phyloP scores from a whole-genome alignment of 2,888 invertebrate genomes.

The Uloborus plumipes region DNA sequence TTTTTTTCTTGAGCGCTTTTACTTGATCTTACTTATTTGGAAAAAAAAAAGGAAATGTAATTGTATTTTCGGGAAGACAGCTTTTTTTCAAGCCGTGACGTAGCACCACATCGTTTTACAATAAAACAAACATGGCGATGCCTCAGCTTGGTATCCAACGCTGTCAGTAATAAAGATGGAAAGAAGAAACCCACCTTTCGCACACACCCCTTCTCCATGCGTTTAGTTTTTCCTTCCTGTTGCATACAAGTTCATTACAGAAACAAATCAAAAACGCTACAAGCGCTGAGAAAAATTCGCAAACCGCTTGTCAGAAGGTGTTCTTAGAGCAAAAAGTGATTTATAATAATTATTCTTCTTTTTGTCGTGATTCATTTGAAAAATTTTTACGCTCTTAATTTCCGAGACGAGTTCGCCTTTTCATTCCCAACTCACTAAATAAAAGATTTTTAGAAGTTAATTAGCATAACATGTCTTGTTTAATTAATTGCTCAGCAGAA shows the following conservation, averaged over 20 bases:
- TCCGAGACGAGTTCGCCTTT: conserved; percentile 11
- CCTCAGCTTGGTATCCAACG: background rate
- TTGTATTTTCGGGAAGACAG: too few species aligned
- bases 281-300: conserved; percentile 13
- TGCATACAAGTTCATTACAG: conserved; percentile 23
- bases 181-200: background rate
- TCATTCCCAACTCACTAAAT: conserved; percentile 2
- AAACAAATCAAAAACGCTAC: conserved; percentile 19
- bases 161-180: background rate
- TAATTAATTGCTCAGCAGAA: conserved; percentile 16
- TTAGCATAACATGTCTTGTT: conserved; percentile 29
- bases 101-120: background rate
- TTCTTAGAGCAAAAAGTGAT: conserved; percentile 29
- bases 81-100: background rate
- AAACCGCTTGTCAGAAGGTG: conserved; percentile 21
- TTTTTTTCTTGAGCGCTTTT: too few species aligned
- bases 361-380: conserved; percentile 12
- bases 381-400: conserved; percentile 15
- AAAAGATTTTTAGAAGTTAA: conserved; percentile 42
- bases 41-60: too few species aligned
- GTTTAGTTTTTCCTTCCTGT: conserved; percentile 29
- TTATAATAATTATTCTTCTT: conserved; percentile 41
- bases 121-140: background rate
- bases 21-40: background rate
- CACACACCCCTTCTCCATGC: background rate